Base-by-base conservation (phyloP, 2,888 invertebrate species). In the Coenonympha arcania region DNA sequence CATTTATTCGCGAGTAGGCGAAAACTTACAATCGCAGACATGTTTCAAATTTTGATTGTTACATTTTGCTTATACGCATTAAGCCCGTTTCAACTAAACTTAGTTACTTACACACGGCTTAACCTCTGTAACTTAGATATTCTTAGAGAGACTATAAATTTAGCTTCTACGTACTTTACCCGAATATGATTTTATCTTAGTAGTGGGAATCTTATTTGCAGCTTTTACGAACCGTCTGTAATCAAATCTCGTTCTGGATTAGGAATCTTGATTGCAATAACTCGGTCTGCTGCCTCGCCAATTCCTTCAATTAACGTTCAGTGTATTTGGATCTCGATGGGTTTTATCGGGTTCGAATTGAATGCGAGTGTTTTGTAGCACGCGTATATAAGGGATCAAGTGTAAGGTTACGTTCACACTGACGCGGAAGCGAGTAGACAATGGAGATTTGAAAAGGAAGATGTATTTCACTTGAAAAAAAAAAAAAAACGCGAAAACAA, bases 211-310 rank as follows among this genome's bases (percentile, higher is more conserved):
- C 18, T 37, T 47, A 51, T 47, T 51, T 50, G 36, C 46, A 46
- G 50, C 20, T 43, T 51, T 43, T 47, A 47, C 42, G 34, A 42
- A 47, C 41, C 20, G 42, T 47, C 24, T 30, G 46, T 51, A 43
- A 51, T 51, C 47, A 24, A 41, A 37, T 37, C 45, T 36, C 36
- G 36, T 44, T 44, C 28, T 31, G 45, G 36, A 50, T 49, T 41
- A 44, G 43, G 31, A 41, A 47, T 50, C 52, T 46, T 34, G 55
- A 52, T 55, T 49, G 49, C 52, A 49, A 55, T 52, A 55, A 49
- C 46, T 55, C 15, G 37, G 52, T 24, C 31, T 41, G 18, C 41
- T 39, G 40, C 37, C 30, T 43, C 39, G 46, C 41, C 47, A 52
- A 55, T 55, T 50, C 47, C 52, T 52, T 55, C 39, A 48, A 52